Evolutionary conservation across 2,113 vertebrate genomes (phyloP).

Genomic region (Sinocyclocheilus maitianheensis): DNA sequence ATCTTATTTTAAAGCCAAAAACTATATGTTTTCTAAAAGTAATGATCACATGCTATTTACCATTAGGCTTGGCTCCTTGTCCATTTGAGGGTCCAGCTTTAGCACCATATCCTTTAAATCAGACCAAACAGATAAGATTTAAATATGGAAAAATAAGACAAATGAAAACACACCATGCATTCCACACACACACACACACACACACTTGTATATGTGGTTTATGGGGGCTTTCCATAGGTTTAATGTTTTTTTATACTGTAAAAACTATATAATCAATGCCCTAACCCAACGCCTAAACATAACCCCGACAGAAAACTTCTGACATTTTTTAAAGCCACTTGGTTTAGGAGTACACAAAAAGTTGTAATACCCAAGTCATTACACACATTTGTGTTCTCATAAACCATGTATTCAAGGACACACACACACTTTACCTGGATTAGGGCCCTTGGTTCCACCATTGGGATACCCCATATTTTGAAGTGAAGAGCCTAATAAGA

Average conservation of each 20-base stretch:
- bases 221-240: background rate
- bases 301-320: background rate
- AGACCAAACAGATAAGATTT: background rate
- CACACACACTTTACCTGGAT: slow-evolving; percentile 40
- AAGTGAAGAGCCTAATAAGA: background rate
- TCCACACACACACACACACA: too few species aligned
- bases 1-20: background rate
- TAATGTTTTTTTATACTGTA: background rate
- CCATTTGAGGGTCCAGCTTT: background rate
- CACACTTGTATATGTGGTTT: too few species aligned
- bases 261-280: background rate
- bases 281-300: too few species aligned
- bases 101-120: background rate
- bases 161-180: background rate
- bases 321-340: too few species aligned
- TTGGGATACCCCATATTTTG: background rate
- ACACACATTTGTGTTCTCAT: background rate
- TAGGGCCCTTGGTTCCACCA: slow-evolving; percentile 12
- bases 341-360: too few species aligned
- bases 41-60: background rate
- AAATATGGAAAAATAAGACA: background rate
- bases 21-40: background rate
- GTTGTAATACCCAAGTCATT: too few species aligned
- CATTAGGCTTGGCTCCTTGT: slow-evolving; percentile 1
- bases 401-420: too few species aligned